These are phyloP conservation scores for Blennius ocellaris DNA, from an alignment of 2,113 vertebrate genomes.

Conservation along the genomic window DNA sequence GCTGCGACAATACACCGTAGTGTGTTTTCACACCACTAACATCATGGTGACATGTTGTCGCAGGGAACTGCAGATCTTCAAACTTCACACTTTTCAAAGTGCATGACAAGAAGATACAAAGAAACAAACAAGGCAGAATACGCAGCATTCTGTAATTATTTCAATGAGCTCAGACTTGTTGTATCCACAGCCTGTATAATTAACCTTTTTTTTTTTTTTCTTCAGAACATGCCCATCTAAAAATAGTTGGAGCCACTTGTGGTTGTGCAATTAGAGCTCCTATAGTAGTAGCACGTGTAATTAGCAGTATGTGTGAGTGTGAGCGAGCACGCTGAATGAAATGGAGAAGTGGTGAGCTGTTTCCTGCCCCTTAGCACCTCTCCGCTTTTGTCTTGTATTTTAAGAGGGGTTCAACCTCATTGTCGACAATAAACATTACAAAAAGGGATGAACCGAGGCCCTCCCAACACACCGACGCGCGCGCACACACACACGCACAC, in stretches of 20 bases:
- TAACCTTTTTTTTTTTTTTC: conserved; percentile 19
- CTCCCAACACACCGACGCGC: conserved; percentile 25
- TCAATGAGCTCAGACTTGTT: neutral
- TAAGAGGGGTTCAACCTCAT: conserved; percentile 68
- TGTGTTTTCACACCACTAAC: conserved; percentile 1
- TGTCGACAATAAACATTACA: conserved; percentile 66
- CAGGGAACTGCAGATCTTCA: neutral
- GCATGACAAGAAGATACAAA: neutral
- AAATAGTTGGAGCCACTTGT: conserved; percentile 57
- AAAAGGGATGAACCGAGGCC: conserved; percentile 42
- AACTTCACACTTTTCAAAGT: neutral
- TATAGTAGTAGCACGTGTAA: conserved; percentile 43
- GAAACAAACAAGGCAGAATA: neutral
- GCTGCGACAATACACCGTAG: neutral
- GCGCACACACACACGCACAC: conserved; percentile 37
- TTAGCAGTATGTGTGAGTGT: conserved; percentile 30
- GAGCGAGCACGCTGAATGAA: conserved; percentile 36
- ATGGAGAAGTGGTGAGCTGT: conserved; percentile 57
- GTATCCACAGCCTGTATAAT: conserved; percentile 7
- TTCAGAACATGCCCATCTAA: conserved; percentile 44
- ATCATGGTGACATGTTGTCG: neutral
- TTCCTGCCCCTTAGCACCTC: conserved; percentile 63
- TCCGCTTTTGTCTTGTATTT: conserved; percentile 72
- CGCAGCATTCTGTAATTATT: neutral
- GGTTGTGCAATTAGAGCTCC: conserved; percentile 55